Conservation (phyloP, 2,797 vertebrate genomes). For the Syngnathus acus region DNA sequence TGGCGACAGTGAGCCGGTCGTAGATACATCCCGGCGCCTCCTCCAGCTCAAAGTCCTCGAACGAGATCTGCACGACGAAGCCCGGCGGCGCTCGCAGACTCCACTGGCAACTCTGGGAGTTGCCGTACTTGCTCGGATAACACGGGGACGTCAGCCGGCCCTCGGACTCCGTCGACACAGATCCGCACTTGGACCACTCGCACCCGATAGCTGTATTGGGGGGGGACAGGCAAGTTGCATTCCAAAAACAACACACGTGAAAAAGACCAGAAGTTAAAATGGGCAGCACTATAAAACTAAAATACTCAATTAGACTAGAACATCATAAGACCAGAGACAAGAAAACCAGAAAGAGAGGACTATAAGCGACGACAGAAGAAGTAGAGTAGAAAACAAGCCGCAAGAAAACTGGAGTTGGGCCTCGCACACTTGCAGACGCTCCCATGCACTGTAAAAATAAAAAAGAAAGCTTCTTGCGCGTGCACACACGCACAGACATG, state of each 20-base stretch:
- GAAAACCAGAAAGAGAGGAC: neutral
- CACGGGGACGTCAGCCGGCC: conserved; percentile 87
- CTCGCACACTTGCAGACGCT: neutral
- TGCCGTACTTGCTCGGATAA: conserved; percentile 84
- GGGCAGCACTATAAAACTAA: too few species aligned
- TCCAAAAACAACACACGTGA: too few species aligned
- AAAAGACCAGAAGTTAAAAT: too few species aligned
- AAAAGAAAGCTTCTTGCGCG: neutral
- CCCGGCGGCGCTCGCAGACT: conserved; percentile 82
- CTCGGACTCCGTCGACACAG: conserved; percentile 67
- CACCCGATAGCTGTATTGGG: conserved; percentile 72
- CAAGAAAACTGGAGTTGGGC: neutral
- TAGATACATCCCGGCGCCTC: conserved; percentile 90
- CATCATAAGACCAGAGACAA: neutral
- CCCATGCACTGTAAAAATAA: neutral
- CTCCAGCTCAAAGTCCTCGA: conserved; percentile 92
- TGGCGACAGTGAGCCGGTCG: conserved; percentile 79
- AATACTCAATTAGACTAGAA: neutral
- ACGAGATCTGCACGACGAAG: conserved; percentile 87
- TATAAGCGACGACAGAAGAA: neutral
- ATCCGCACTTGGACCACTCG: conserved; percentile 72
- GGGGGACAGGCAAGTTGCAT: neutral
- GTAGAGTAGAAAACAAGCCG: too few species aligned
- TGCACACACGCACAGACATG: neutral
- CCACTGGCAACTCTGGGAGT: conserved; percentile 81